These are phyloP conservation scores for Acridotheres tristis DNA, from an alignment of 2,797 vertebrate genomes.

Conservation along the genomic window DNA sequence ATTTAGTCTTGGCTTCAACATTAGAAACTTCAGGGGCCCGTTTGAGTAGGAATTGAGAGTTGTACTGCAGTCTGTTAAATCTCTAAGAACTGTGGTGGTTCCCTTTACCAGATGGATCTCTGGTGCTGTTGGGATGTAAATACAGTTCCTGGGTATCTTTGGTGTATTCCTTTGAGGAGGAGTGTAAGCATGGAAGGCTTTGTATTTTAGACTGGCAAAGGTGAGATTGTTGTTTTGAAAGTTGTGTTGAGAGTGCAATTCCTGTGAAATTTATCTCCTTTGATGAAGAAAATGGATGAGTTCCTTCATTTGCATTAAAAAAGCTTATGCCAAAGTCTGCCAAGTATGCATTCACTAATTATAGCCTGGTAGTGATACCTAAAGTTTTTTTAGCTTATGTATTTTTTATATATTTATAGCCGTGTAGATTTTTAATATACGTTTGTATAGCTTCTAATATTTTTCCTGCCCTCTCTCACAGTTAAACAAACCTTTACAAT, in stretches of 20 bases:
- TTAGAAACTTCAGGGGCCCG: not conserved
- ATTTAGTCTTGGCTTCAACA: not conserved
- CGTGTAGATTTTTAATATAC: not conserved
- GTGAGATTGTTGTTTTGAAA: not conserved
- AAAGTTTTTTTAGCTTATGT: not conserved
- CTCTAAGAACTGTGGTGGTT: not conserved
- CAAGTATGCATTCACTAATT: not conserved
- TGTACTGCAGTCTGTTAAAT: not conserved
- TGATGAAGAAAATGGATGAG: not conserved
- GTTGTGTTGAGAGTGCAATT: not conserved
- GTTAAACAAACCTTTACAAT: not conserved
- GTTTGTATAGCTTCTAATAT: not conserved
- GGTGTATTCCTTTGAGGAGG: not conserved
- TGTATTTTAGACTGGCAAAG: not conserved
- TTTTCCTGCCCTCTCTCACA: not conserved
- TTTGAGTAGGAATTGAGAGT: not conserved
- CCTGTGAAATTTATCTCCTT: not conserved
- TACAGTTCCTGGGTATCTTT: not conserved
- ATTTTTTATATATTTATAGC: not conserved
- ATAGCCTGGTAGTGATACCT: not conserved
- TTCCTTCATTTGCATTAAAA: not conserved
- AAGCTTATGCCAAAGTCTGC: not conserved
- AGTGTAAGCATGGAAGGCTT: fast-evolving
- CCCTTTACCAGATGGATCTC: not conserved
- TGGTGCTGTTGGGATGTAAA: not conserved